Evolutionary conservation across 2,113 vertebrate genomes (phyloP), one percentile per base, ranked within the genome.

Genomic region (Callionymus lyra): DNA sequence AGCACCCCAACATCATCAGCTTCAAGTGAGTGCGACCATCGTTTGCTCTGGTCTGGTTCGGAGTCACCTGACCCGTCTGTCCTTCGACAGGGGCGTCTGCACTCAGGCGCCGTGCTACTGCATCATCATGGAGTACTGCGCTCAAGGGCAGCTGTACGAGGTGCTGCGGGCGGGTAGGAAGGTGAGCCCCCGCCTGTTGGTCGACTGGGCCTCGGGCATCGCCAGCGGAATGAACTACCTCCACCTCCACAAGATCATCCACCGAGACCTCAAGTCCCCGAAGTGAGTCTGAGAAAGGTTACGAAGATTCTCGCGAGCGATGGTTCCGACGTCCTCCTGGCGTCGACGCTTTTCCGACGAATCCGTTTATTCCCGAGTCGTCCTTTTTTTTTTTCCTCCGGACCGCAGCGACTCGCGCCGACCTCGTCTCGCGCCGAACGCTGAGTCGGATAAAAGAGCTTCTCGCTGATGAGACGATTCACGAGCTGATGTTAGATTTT

Each of bases 201-300:
- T 99, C 60, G 95, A 99, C 75, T 99, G 95, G 95, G 94, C 95
- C 60, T 88, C 90, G 0, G 95, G 95, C 44, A 99, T 99, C 12
- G 94, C 95, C 33, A 94, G 94, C 3, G 95, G 95, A 57, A 99
- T 99, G 95, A 98, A 97, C 81, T 99, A 98, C 70, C 85, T 99
- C 40, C 95, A 99, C 70, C 88, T 98, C 19, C 94, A 99, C 82
- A 99, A 99, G 79, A 99, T 99, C 84, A 97, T 99, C 77, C 95
- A 99, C 80, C 85, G 95, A 69, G 95, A 99, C 76, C 94, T 99
- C 68, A 99, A 99, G 74, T 99, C 95, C 54, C 95, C 95, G 45
- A 99, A 99, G 95, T 99, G 70, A 87, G 90, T 80, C n/a, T n/a
- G n/a, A n/a, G n/a, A n/a, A n/a, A n/a, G n/a, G n/a, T n/a, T n/a